Conservation (phyloP, 2,888 invertebrate genomes). For the Drosophila borborema region DNA sequence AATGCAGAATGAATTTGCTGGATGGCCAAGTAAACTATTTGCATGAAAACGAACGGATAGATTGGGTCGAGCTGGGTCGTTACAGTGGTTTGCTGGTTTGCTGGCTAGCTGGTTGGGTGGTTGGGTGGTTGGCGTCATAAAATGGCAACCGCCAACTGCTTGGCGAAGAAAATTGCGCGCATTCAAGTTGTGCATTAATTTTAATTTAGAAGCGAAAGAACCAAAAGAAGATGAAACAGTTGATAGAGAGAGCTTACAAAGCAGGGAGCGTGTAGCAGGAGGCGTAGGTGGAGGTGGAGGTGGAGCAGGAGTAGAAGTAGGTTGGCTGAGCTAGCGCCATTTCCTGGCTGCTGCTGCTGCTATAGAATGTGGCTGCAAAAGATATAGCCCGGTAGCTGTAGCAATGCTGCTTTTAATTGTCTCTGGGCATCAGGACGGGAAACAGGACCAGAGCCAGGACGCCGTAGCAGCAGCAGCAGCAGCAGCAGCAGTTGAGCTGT, state of each 20-base stretch:
- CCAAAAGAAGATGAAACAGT: constrained; percentile 36
- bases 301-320: background rate
- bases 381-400: constrained; percentile 42
- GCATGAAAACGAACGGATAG: background rate
- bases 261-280: background rate
- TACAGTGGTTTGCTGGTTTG: background rate
- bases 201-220: constrained; percentile 42
- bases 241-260: constrained; percentile 4
- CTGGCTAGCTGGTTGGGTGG: background rate
- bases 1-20: constrained; percentile 37
- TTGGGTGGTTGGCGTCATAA: constrained; percentile 24
- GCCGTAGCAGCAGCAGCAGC: constrained; percentile 2
- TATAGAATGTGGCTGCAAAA: constrained; percentile 38
- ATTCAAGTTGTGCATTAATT: constrained; percentile 53
- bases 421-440: constrained; percentile 27
- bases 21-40: constrained; percentile 24
- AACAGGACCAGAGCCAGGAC: constrained; percentile 13
- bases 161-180: constrained; percentile 43
- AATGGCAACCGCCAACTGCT: constrained; percentile 44
- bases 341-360: constrained; percentile 28
- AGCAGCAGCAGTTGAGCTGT: background rate
- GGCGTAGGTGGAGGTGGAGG: too few species aligned
- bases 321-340: constrained; percentile 5
- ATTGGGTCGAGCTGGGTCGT: background rate
- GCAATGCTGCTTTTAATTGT: constrained; percentile 69